Conservation (phyloP, 2,797 vertebrate genomes). For the Fratercula arctica region DNA sequence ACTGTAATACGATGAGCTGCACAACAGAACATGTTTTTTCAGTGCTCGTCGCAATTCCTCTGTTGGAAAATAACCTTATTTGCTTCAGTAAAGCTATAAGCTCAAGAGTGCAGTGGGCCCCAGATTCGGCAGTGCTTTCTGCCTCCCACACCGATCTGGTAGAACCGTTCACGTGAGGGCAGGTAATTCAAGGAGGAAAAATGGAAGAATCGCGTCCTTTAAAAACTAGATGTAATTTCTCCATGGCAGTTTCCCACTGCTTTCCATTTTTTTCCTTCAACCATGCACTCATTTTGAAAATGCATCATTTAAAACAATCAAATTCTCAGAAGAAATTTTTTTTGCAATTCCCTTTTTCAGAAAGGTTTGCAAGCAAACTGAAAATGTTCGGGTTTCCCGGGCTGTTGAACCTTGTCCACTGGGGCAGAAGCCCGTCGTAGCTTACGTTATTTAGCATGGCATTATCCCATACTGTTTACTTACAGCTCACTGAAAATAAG, state of each 20-base stretch:
- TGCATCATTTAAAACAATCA: neutral
- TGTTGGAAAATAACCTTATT: neutral
- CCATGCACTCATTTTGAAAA: slow-evolving; percentile 12
- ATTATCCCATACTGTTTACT: neutral
- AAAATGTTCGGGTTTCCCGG: neutral
- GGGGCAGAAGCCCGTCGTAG: fast-evolving
- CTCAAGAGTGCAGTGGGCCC: neutral
- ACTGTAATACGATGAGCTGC: neutral
- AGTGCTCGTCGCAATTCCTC: neutral
- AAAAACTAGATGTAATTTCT: neutral
- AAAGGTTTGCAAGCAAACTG: neutral
- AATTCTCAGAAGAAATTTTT: neutral
- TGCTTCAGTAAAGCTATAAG: slow-evolving; percentile 6
- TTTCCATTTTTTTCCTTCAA: neutral
- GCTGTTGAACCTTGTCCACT: neutral
- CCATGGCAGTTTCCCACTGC: neutral
- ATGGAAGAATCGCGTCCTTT: neutral
- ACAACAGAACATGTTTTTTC: neutral
- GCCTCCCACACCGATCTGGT: neutral
- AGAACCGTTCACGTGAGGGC: neutral
- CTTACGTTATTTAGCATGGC: neutral
- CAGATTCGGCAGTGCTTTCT: neutral
- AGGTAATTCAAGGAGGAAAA: neutral
- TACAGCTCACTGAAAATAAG: neutral
- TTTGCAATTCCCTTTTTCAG: neutral